Evolutionary conservation across 2,113 vertebrate species (phyloP), one percentile per base, ranked within the genome.

Genomic region (Columba livia): DNA sequence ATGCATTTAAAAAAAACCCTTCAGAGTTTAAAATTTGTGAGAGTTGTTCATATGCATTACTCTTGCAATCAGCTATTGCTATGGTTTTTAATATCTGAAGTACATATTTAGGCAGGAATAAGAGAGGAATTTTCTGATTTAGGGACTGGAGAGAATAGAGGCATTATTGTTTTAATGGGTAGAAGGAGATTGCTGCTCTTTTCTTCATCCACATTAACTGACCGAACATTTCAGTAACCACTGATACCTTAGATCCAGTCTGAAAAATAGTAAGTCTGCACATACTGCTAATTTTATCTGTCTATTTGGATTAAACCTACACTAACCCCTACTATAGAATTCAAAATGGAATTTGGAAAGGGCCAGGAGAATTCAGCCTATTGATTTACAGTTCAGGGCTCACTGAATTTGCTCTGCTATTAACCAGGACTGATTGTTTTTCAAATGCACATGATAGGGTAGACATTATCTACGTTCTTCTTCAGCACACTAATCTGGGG

Each of bases 301-400:
- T 96, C 82, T 81, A 60, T 96, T 50, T 65, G 2, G 47, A 61
- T 90, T 97, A 93, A 95, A 57, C 73, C 85, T 93, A 90, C 66
- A 89, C 51, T 96, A 96, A 97, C 94, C 89, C 53, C 3, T 85
- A 18, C 65, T 51, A 54, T 74, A 83, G 90, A 86, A 89, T 12
- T 96, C 84, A 80, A 96, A 97, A 95, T 61, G 48, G 78, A 95
- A 95, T 95, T 93, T 94, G 83, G 92, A 95, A 75, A 31, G 31
- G 92, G n/a, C 21, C 57, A 50, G 89, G 75, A 89, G 54, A 96
- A 96, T 93, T 77, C 75, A 72, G 25, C 54, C 62, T 90, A 77
- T 91, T 94, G 84, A 90, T 89, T 96, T 93, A 90, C 58, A 89
- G 71, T 21, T 31, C 47, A 83, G 58, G 51, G 83, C 89, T 95